These are phyloP conservation scores for Epirrhoe alternata DNA, from an alignment of 2,888 invertebrate species.

Conservation along the genomic window DNA sequence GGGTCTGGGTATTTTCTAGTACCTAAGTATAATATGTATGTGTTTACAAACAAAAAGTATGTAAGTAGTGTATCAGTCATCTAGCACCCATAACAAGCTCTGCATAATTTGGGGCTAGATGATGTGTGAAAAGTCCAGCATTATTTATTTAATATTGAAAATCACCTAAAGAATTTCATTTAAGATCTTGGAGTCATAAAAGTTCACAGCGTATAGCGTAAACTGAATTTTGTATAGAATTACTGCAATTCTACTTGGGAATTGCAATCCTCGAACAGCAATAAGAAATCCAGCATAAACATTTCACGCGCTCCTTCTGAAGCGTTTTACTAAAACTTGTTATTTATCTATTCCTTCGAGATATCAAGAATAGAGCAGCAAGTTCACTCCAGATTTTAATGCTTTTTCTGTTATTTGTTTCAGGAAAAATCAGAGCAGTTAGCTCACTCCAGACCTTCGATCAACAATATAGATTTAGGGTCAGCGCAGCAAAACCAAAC, in stretches of 20 bases:
- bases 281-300: constrained; percentile 39
- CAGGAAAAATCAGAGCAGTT: no score
- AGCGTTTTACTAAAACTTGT: constrained; percentile 38
- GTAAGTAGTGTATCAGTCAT: no score
- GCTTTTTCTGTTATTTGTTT: no score
- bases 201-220: not conserved
- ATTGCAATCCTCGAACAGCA: constrained; percentile 30
- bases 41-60: no score
- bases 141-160: not conserved
- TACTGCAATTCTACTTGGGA: constrained; percentile 14
- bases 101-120: no score
- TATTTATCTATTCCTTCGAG: constrained; percentile 44
- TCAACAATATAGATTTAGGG: no score
- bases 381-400: constrained; percentile 24
- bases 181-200: not conserved
- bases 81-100: no score
- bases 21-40: no score
- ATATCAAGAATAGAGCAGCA: constrained; percentile 28
- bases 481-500: no score
- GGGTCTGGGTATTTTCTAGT: no score
- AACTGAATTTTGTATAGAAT: constrained; percentile 11
- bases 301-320: constrained; percentile 41
- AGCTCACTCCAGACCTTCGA: no score
- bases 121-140: no score
- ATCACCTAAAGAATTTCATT: not conserved